Conservation (phyloP, 1,140 invertebrate species). For the Apis mellifera region DNA sequence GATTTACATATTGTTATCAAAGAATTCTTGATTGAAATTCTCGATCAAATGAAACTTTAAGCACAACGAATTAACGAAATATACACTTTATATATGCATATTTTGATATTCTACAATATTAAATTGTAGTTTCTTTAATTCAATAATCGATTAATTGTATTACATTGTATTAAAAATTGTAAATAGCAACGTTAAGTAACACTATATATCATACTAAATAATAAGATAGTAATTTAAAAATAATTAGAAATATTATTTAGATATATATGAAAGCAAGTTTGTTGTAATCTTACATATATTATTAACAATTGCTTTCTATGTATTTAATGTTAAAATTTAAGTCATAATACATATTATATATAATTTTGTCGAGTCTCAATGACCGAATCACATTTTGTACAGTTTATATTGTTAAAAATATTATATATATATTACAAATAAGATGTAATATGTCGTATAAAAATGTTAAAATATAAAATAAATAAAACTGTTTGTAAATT, state of each 20-base stretch:
- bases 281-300: conserved; percentile 35
- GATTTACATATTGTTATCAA: conserved; percentile 57
- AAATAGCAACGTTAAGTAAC: conserved; percentile 58
- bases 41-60: background rate
- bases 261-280: background rate
- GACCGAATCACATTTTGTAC: conserved; percentile 70
- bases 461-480: background rate
- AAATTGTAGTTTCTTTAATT: conserved; percentile 29
- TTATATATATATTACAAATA: conserved; percentile 34
- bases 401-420: conserved; percentile 69
- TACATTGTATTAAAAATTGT: conserved; percentile 64
- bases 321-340: conserved; percentile 64
- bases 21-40: conserved; percentile 47
- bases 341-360: background rate
- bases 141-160: background rate
- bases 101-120: background rate
- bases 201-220: conserved; percentile 19
- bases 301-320: conserved; percentile 35
- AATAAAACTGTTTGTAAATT: conserved; percentile 20
- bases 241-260: background rate
- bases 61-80: background rate
- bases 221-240: conserved; percentile 24
- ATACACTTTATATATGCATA: too few species aligned
- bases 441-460: conserved; percentile 28
- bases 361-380: background rate